Base-by-base conservation (phyloP, 2,113 vertebrate genomes). In the Sebastes fasciatus region DNA sequence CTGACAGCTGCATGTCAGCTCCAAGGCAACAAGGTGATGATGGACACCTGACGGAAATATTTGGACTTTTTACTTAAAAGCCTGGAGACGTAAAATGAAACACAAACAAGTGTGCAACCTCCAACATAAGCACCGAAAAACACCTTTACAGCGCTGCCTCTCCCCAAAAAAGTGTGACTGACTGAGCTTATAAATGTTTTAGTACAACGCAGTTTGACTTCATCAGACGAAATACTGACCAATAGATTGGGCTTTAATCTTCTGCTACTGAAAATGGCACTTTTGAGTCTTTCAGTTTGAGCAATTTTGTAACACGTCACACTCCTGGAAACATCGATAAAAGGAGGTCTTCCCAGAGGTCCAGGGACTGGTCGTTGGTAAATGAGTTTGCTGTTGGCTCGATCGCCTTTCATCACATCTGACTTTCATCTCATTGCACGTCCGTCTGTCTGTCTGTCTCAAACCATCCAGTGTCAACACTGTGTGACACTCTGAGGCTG, bases 321-420 rank as follows among this genome's bases (percentile, higher is more conserved):
- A 81, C 16, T 52, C n/a, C 48, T 16, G 51, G 49, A 80, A 73
- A 63, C 67, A 66, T 69, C 58, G 64, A 72, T 51, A 69, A 78
- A 79, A 80, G 21, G 23, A 65, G 10, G 26, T 60, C 26, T 84
- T 82, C 54, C 64, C 52, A 51, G 61, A 68, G 43, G 63, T 76
- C 46, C 58, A 26, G 62, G 49, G 48, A 64, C 52, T 4, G 51
- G 58, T 82, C 17, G 64, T 64, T 17, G 51, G 51, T 85, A 86
- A 89, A 89, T 76, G 79, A 88, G 82, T 86, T 88, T 87, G 76
- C 81, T 83, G 77, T 86, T 85, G 86, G 86, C 82, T 79, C 78
- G 34, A 87, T 91, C 88, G 74, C 77, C 74, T 87, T 89, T 91
- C 74, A 92, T 92, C 90, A 88, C 75, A 66, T 89, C 71, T 82